phyloP scores from a whole-genome alignment of 2,888 invertebrate genomes.

The Cheiracanthium punctorium region DNA sequence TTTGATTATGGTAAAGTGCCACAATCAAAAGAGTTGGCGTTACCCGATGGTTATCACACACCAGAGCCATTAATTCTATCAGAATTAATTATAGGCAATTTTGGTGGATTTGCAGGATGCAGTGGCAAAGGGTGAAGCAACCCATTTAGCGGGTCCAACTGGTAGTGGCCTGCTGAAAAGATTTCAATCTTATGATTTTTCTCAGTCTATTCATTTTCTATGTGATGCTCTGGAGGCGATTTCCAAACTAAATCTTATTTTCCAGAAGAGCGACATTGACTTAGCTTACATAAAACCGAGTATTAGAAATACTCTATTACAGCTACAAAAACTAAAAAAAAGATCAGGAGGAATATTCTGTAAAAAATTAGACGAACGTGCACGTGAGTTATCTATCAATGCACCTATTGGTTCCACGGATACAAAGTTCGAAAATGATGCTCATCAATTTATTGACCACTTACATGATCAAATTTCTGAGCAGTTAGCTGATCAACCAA shows the following conservation, averaged over 20 bases:
- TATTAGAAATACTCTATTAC: not conserved
- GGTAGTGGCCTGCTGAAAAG: not conserved
- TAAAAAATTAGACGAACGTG: not conserved
- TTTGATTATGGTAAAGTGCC: not conserved
- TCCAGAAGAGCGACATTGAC: not conserved
- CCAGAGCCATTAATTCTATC: not conserved
- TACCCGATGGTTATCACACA: conserved; percentile 2
- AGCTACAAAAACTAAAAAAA: not conserved
- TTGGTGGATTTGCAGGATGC: not conserved
- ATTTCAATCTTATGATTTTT: not conserved
- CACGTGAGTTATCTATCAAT: not conserved
- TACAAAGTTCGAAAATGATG: not conserved
- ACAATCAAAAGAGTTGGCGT: too few relatives aligned
- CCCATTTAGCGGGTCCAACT: not conserved
- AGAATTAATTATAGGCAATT: not conserved
- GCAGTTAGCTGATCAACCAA: not conserved
- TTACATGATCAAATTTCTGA: too few relatives aligned
- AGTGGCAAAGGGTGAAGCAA: not conserved
- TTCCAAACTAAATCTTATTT: not conserved
- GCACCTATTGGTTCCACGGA: not conserved
- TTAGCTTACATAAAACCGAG: not conserved
- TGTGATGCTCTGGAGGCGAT: not conserved
- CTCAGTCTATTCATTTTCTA: not conserved
- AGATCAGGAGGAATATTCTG: not conserved
- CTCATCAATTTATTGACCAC: too few relatives aligned